Conservation (phyloP, 1,140 invertebrate genomes). For the Colletes gigas region DNA sequence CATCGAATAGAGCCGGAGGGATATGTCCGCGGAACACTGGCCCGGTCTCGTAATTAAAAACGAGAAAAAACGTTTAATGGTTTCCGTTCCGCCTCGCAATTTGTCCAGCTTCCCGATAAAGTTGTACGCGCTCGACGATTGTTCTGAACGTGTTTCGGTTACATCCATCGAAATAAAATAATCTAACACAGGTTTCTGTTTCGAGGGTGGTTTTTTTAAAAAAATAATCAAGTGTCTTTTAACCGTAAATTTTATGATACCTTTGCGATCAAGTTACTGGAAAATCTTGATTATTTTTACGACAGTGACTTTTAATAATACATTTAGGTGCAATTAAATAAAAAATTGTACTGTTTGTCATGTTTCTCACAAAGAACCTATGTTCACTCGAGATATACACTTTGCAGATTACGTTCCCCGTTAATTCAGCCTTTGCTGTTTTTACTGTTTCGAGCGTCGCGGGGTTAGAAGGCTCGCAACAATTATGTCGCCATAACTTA, state of each 20-base stretch:
- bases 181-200: too few species aligned
- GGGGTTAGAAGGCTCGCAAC: neutral
- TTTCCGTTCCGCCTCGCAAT: conserved; percentile 7
- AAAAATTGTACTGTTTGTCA: too few species aligned
- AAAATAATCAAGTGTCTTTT: too few species aligned
- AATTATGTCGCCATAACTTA: conserved; percentile 10
- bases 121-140: neutral
- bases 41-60: conserved; percentile 66
- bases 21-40: conserved; percentile 14
- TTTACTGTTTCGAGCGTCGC: neutral
- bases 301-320: too few species aligned
- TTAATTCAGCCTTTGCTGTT: neutral
- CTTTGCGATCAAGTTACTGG: too few species aligned
- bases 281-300: too few species aligned
- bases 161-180: conserved; percentile 1
- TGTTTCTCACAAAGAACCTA: too few species aligned
- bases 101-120: conserved; percentile 19
- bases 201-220: too few species aligned
- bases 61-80: conserved; percentile 47
- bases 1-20: conserved; percentile 31
- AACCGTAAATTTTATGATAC: too few species aligned
- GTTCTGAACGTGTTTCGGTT: neutral
- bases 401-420: neutral
- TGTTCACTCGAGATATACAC: neutral
- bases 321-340: too few species aligned